These are phyloP conservation scores for Ispidina picta DNA, from an alignment of 2,797 vertebrate species.

Conservation along the genomic window DNA sequence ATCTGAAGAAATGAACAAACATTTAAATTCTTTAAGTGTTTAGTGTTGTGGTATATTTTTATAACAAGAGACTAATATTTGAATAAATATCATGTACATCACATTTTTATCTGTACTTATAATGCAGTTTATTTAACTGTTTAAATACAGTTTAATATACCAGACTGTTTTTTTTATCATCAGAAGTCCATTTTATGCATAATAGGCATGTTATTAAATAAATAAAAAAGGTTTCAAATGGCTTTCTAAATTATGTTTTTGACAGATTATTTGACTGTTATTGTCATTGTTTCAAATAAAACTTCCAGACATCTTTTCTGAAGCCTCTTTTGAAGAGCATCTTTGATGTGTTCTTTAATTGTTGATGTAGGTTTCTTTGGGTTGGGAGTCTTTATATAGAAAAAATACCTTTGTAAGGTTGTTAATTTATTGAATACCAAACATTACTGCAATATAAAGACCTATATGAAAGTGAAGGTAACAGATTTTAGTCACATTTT, in stretches of 20 bases:
- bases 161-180: neutral
- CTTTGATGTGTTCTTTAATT: neutral
- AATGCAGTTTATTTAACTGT: too few species aligned
- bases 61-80: neutral
- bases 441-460: neutral
- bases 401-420: neutral
- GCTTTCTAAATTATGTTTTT: neutral
- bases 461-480: neutral
- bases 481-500: neutral
- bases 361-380: neutral
- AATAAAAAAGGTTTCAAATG: neutral
- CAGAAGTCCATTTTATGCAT: neutral
- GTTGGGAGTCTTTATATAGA: neutral
- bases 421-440: conserved; percentile 3
- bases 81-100: neutral
- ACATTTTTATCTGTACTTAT: neutral
- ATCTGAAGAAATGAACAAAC: neutral
- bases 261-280: neutral
- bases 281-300: neutral
- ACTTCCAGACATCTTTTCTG: neutral
- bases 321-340: neutral
- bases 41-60: neutral
- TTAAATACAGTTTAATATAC: neutral
- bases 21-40: neutral
- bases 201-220: neutral